phyloP scores from a whole-genome alignment of 2,888 invertebrate species.

The Caenorhabditis virilis region DNA sequence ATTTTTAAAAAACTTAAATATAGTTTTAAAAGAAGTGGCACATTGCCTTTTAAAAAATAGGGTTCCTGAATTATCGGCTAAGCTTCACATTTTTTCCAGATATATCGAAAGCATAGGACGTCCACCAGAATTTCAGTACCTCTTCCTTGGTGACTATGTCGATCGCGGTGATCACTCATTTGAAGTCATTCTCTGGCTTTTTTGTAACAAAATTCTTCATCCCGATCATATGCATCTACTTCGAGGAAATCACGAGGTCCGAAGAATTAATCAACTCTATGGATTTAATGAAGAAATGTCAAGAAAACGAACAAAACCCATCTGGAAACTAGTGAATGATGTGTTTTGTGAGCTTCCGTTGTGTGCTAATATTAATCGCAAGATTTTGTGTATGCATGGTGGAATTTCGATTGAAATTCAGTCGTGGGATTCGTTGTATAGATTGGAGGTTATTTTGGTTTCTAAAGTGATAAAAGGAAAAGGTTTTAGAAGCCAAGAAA shows the following conservation, averaged over 20 bases:
- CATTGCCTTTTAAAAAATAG: too few relatives aligned
- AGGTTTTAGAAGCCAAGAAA: slow-evolving; percentile 50
- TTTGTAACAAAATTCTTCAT: slow-evolving; percentile 48
- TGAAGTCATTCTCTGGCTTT: slow-evolving; percentile 55
- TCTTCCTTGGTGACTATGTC: slow-evolving; percentile 58
- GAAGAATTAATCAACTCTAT: slow-evolving; percentile 51
- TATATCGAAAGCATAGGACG: slow-evolving; percentile 40
- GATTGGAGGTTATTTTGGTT: slow-evolving; percentile 34
- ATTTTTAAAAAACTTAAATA: too few relatives aligned
- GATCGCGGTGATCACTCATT: slow-evolving; percentile 50
- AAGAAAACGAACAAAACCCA: slow-evolving; percentile 23
- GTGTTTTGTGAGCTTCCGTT: slow-evolving; percentile 52
- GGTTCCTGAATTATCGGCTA: not conserved
- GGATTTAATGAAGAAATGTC: slow-evolving; percentile 52
- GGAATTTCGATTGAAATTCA: slow-evolving; percentile 57
- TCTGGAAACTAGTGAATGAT: slow-evolving; percentile 51
- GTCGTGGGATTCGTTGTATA: slow-evolving; percentile 37
- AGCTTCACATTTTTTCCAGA: slow-evolving; percentile 8
- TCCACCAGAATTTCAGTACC: slow-evolving; percentile 43
- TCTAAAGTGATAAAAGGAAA: not conserved
- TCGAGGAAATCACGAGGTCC: slow-evolving; percentile 56
- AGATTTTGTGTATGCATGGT: slow-evolving; percentile 60
- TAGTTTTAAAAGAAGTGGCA: too few relatives aligned
- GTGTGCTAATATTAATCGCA: slow-evolving; percentile 45
- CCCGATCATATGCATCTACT: slow-evolving; percentile 48